These are phyloP conservation scores for Mola mola DNA, from an alignment of 2,113 vertebrate species.

Conservation along the genomic window DNA sequence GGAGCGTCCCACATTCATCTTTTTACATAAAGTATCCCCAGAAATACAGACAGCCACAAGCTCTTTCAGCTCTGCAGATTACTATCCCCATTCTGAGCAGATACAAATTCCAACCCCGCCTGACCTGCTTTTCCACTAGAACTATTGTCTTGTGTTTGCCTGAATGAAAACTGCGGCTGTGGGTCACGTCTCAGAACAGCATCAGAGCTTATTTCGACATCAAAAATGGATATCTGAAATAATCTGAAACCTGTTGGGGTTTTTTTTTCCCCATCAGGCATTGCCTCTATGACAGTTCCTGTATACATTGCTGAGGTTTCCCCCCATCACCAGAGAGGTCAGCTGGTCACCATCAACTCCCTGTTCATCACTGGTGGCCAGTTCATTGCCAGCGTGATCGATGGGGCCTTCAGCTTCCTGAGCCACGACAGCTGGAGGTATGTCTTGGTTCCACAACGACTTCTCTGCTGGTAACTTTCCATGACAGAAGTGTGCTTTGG, in stretches of 20 bases:
- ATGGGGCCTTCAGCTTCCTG: conserved; percentile 95
- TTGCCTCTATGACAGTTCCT: conserved; percentile 97
- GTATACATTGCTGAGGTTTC: conserved; percentile 98
- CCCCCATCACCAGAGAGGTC: conserved; percentile 90
- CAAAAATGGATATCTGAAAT: too few relatives aligned
- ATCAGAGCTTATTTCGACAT: too few relatives aligned
- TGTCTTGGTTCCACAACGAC: too few relatives aligned
- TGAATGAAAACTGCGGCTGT: too few relatives aligned
- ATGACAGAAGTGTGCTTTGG: too few relatives aligned
- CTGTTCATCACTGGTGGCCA: conserved; percentile 98
- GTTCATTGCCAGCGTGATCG: conserved; percentile 92
- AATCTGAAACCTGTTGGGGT: neutral
- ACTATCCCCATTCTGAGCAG: too few relatives aligned
- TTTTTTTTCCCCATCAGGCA: conserved; percentile 75
- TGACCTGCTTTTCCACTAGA: conserved; percentile 6
- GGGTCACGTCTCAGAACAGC: too few relatives aligned
- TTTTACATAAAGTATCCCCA: too few relatives aligned
- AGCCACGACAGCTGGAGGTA: conserved; percentile 92
- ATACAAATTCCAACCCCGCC: too few relatives aligned
- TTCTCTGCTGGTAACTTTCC: too few relatives aligned
- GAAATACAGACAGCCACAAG: neutral
- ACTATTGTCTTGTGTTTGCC: neutral
- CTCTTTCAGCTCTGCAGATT: neutral
- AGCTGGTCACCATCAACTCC: conserved; percentile 93
- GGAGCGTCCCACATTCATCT: too few relatives aligned